phyloP scores from a whole-genome alignment of 2,797 vertebrate genomes.

The Pampus argenteus region DNA sequence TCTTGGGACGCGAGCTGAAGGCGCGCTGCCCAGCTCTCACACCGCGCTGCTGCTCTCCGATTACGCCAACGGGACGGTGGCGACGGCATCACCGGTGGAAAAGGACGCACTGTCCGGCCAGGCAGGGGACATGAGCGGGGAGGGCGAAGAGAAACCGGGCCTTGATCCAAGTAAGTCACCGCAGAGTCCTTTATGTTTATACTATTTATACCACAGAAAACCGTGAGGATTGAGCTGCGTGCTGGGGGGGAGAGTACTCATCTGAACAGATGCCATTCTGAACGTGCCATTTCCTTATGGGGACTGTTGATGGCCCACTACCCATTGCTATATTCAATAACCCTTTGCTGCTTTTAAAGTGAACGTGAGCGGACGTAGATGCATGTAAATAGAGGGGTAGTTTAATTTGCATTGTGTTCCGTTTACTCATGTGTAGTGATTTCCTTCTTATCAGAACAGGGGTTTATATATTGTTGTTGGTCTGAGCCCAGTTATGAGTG shows the following conservation, averaged over 20 bases:
- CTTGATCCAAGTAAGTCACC: constrained; percentile 94
- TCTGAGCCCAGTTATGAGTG: constrained; percentile 21
- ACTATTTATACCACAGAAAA: constrained; percentile 64
- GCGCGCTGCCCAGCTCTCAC: constrained; percentile 89
- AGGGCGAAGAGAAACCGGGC: constrained; percentile 89
- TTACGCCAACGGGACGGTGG: constrained; percentile 88
- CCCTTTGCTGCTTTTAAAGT: constrained; percentile 37
- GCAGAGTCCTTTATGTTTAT: constrained; percentile 42
- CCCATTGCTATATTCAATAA: constrained; percentile 57
- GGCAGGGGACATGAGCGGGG: constrained; percentile 86
- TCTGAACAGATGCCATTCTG: constrained; percentile 68
- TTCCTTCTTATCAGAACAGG: neutral
- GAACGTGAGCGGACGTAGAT: constrained; percentile 14
- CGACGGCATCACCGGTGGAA: constrained; percentile 88
- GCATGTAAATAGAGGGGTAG: neutral
- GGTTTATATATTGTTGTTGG: neutral
- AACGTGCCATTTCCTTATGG: constrained; percentile 74
- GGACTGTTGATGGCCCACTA: constrained; percentile 63
- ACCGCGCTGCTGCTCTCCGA: constrained; percentile 91
- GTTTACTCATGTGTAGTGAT: constrained; percentile 15
- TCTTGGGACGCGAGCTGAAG: constrained; percentile 87
- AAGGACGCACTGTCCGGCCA: constrained; percentile 89
- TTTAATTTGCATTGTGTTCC: constrained; percentile 19
- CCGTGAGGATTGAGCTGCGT: constrained; percentile 51
- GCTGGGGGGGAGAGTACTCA: constrained; percentile 53